phyloP scores from a whole-genome alignment of 2,797 vertebrate genomes.

The Chrosomus eos region DNA sequence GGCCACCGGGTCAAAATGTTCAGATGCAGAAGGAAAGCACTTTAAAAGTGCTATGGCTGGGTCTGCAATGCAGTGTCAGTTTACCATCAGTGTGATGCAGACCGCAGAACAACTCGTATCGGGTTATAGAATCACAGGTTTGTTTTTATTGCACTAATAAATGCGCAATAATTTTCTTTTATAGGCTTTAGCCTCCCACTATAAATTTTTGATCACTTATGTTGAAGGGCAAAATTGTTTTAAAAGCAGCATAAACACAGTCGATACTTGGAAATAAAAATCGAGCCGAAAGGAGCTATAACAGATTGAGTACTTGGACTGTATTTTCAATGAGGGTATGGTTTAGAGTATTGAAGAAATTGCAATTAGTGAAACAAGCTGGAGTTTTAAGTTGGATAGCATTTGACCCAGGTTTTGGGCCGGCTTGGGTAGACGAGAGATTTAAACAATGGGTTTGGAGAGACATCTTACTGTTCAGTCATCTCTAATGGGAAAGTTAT shows the following conservation, averaged over 20 bases:
- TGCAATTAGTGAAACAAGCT: background rate
- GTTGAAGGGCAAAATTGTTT: background rate
- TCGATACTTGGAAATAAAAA: background rate
- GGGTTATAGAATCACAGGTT: background rate
- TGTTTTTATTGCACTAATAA: background rate
- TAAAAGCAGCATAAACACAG: background rate
- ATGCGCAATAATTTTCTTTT: slow-evolving; percentile 1
- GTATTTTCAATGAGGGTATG: background rate
- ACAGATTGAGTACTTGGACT: background rate
- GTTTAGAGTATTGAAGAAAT: background rate
- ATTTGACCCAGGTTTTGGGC: background rate
- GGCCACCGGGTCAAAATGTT: slow-evolving; percentile 2
- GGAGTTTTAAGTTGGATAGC: background rate
- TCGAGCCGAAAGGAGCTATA: background rate
- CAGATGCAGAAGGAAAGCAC: background rate
- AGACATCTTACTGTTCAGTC: background rate
- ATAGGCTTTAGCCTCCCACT: background rate
- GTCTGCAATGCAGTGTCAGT: background rate
- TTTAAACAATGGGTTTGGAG: background rate
- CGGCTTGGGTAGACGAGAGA: no score
- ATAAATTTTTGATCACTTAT: background rate
- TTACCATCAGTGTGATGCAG: background rate
- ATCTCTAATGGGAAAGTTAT: background rate
- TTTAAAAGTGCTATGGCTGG: background rate
- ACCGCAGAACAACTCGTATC: background rate